These are phyloP conservation scores for Aphidius colemani DNA, from an alignment of 2,888 invertebrate species.

Conservation along the genomic window DNA sequence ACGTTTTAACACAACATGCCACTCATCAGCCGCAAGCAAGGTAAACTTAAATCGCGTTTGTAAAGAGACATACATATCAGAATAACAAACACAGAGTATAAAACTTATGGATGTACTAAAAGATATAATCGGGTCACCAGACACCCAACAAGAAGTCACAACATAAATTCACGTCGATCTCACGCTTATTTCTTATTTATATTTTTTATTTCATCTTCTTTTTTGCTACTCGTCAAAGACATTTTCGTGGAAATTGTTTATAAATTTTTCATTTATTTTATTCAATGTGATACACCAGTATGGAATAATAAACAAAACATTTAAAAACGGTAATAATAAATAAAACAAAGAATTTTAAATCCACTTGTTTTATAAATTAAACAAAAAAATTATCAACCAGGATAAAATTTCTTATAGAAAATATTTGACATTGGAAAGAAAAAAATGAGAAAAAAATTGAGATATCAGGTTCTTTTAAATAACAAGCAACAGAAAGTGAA, in stretches of 20 bases:
- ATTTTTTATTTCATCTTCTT: background rate
- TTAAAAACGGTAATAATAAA: too few relatives aligned
- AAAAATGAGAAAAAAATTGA: too few relatives aligned
- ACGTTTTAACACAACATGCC: too few relatives aligned
- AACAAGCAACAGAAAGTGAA: slow-evolving; percentile 8
- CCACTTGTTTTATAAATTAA: too few relatives aligned
- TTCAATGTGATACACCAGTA: background rate
- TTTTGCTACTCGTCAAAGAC: background rate
- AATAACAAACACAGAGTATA: slow-evolving; percentile 7
- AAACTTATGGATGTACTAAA: slow-evolving; percentile 9
- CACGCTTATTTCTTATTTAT: background rate
- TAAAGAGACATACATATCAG: background rate
- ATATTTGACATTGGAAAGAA: too few relatives aligned
- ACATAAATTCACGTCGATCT: slow-evolving; percentile 25
- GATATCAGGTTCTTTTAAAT: too few relatives aligned
- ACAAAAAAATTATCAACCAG: too few relatives aligned
- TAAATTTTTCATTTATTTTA: background rate
- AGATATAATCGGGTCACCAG: slow-evolving; percentile 50
- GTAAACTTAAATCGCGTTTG: slow-evolving; percentile 12
- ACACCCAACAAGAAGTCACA: slow-evolving; percentile 46
- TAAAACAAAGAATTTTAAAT: too few relatives aligned
- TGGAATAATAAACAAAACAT: background rate
- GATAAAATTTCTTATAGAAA: too few relatives aligned
- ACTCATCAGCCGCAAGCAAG: slow-evolving; percentile 14
- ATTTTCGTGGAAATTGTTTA: background rate